Percentiles rank a stretch among this genome's conserved stretches.
phyloP scores from a whole-genome alignment of 2,113 vertebrate species.

The Syrrhaptes paradoxus region DNA sequence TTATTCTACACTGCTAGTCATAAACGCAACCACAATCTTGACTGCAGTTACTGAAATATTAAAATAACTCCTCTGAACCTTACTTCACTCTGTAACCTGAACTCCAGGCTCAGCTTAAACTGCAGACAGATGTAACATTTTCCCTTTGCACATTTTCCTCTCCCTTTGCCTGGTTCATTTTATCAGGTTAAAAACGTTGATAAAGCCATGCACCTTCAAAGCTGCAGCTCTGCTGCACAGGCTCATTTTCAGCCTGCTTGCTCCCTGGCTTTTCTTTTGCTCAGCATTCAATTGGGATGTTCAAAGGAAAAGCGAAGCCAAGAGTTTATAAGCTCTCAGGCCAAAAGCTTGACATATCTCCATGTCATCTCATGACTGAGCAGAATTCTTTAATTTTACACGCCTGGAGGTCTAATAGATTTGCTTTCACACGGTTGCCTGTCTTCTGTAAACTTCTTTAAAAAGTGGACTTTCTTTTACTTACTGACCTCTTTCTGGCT shows the following conservation, averaged over 20 bases:
- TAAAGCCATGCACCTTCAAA: background rate
- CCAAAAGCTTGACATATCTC: background rate
- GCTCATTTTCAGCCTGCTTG: slow-evolving; percentile 31
- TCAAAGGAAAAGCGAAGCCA: slow-evolving; percentile 35
- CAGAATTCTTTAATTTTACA: slow-evolving; percentile 14
- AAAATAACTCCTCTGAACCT: background rate
- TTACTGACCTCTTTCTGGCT: background rate
- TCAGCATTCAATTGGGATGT: background rate
- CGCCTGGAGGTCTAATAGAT: background rate
- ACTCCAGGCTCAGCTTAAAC: background rate
- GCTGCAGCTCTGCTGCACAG: background rate
- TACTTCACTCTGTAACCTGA: background rate
- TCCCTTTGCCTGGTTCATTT: background rate
- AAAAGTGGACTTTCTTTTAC: slow-evolving; percentile 16
- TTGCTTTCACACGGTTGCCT: background rate
- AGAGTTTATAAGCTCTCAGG: background rate
- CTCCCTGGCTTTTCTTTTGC: background rate
- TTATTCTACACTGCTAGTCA: background rate
- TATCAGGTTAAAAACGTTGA: background rate
- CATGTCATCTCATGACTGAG: background rate
- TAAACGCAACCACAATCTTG: background rate
- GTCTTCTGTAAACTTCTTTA: slow-evolving; percentile 24
- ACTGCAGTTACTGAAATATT: background rate
- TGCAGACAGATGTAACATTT: background rate
- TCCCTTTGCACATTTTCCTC: background rate